Conservation (phyloP, 1,140 invertebrate genomes). For the Anastrepha obliqua region DNA sequence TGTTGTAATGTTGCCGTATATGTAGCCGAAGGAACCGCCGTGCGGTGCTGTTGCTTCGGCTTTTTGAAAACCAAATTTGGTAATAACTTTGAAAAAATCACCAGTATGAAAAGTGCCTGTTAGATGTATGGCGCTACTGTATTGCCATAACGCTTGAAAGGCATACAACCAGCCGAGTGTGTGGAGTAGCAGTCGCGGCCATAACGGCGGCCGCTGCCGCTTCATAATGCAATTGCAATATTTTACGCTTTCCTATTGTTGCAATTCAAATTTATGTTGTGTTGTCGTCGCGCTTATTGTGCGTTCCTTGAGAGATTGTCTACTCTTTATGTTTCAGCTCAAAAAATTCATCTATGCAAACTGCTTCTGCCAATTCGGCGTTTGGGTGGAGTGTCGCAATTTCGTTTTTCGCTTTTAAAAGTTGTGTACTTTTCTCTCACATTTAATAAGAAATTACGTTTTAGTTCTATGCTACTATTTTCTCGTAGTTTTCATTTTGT, state of each 20-base stretch:
- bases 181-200: neutral
- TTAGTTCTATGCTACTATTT: neutral
- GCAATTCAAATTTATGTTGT: neutral
- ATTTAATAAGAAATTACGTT: neutral
- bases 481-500: neutral
- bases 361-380: neutral
- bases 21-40: slow-evolving; percentile 90
- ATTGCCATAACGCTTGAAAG: slow-evolving; percentile 28
- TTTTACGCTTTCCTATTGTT: neutral
- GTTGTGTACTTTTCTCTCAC: neutral
- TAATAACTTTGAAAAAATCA: slow-evolving; percentile 92
- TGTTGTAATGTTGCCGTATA: slow-evolving; percentile 94
- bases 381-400: neutral
- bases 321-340: neutral
- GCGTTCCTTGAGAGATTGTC: neutral
- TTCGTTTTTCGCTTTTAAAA: neutral
- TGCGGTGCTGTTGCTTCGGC: slow-evolving; percentile 88
- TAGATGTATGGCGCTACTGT: slow-evolving; percentile 64
- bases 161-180: slow-evolving; percentile 24
- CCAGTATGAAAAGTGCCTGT: slow-evolving; percentile 80
- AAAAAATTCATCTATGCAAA: neutral
- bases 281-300: neutral
- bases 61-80: slow-evolving; percentile 97
- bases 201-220: slow-evolving; percentile 49
- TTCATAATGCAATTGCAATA: slow-evolving; percentile 37